Evolutionary conservation across 2,797 vertebrate species (phyloP), one percentile per base, ranked within the genome.

Genomic region (Sylvilagus floridanus): DNA sequence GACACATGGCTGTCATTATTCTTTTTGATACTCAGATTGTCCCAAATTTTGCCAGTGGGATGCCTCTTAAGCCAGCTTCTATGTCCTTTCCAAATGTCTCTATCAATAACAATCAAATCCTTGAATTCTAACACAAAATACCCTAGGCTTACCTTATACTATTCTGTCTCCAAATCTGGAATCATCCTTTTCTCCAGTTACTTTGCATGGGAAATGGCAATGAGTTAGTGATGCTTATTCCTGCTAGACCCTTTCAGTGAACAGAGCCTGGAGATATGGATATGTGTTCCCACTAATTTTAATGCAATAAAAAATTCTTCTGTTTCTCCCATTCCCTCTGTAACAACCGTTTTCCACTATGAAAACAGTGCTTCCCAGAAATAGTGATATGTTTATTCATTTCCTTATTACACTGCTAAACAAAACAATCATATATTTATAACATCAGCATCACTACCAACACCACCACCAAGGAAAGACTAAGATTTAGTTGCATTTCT

Each of bases 41-140:
- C 42, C 42, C 42, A 47, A 47, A 47, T 47, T 47, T 47, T 47
- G 42, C 42, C 42, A 75, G 12, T 37, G 35, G 65, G 24, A 11
- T 54, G 17, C n/a, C 7, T n/a, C 75, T 65, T 75, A 75, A 65
- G 57, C 7, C 47, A 75, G 13, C 24, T 91, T 90, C 22, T 17
- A 6, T 82, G 42, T 28, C 24, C 17, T 42, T 65, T 62, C 13
- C n/a, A 83, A 83, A 54, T 28, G 79, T 63, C 17, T 72, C 11
- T 72, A 22, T 52, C 75, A 73, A 30, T 65, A 82, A 52, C 14
- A 54, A 75, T 22, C 17, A 52, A 54, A 30, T 52, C 42, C 8
- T 83, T 54, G 69, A 72, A 75, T 91, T 73, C 26, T 91, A 60
- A 22, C 78, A 90, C n/a, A 73, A 79, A 73, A 65, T 73, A 10